A percentile compares a stretch with the other conserved stretches of the same genome.
These are phyloP conservation scores for Drosophila paulistorum DNA, from an alignment of 1,140 invertebrate species.

Conservation along the genomic window DNA sequence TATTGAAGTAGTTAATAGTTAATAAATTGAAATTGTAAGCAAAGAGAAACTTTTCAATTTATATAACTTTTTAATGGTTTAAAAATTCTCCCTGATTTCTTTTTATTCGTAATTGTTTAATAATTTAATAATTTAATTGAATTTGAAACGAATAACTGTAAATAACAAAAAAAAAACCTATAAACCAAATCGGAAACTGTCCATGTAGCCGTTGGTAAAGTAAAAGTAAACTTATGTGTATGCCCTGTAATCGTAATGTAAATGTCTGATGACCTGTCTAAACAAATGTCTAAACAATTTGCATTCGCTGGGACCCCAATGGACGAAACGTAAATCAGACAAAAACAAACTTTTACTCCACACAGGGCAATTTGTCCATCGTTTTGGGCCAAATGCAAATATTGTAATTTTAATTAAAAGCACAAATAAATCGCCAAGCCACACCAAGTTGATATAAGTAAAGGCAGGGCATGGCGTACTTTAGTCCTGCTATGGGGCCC, in stretches of 20 bases:
- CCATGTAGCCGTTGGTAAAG: background rate
- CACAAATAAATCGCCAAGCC: constrained; percentile 57
- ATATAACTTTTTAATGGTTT: too few relatives aligned
- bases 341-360: constrained; percentile 8
- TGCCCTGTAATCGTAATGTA: constrained; percentile 13
- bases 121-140: background rate
- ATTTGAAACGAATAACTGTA: background rate
- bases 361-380: constrained; percentile 17
- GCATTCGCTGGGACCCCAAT: constrained; percentile 27
- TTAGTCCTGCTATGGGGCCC: constrained; percentile 13
- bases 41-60: too few relatives aligned
- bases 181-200: background rate
- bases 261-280: constrained; percentile 12
- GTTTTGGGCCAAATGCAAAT: constrained; percentile 46
- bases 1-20: too few relatives aligned
- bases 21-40: too few relatives aligned
- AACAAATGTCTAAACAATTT: constrained; percentile 27
- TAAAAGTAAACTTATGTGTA: constrained; percentile 17
- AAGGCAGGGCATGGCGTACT: background rate
- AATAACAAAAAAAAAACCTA: background rate
- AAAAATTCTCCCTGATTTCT: too few relatives aligned
- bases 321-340: constrained; percentile 18
- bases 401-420: constrained; percentile 69
- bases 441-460: constrained; percentile 1
- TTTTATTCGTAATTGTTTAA: too few relatives aligned